Evolutionary conservation across 2,113 vertebrate species (phyloP).

Genomic region (Austrofundulus limnaeus): DNA sequence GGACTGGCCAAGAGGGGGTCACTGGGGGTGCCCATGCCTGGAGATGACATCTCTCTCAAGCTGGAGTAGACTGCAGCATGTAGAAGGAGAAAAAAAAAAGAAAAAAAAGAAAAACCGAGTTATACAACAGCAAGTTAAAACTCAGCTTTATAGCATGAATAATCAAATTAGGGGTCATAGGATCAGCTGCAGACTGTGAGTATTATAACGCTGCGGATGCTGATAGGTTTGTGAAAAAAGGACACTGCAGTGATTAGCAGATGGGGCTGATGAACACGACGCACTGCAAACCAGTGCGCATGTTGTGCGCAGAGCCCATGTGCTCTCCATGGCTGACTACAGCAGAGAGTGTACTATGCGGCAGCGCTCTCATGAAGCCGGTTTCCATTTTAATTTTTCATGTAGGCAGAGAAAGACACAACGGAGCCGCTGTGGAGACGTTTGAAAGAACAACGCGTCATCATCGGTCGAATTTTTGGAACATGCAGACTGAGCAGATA

Average conservation of each 20-base stretch:
- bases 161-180: constrained; percentile 27
- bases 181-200: constrained; percentile 10
- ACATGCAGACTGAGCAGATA: not conserved
- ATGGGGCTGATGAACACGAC: constrained; percentile 60
- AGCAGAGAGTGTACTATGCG: constrained; percentile 58
- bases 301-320: constrained; percentile 78
- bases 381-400: constrained; percentile 70
- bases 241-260: constrained; percentile 65
- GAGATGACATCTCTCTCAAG: constrained; percentile 83
- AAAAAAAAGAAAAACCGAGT: not conserved
- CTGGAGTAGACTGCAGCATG: constrained; percentile 52
- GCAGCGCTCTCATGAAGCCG: constrained; percentile 50
- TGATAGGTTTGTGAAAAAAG: constrained; percentile 23
- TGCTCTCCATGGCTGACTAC: constrained; percentile 64
- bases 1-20: constrained; percentile 82
- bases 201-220: constrained; percentile 13
- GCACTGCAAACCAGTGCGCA: constrained; percentile 75
- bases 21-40: constrained; percentile 79
- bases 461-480: not conserved
- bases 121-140: constrained; percentile 9
- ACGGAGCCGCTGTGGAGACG: constrained; percentile 23
- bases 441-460: not conserved
- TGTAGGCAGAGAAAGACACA: constrained; percentile 45
- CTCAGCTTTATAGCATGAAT: not conserved
- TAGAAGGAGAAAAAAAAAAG: not conserved